Base-by-base conservation (phyloP, 2,113 vertebrate species). In the Gadus chalcogrammus region DNA sequence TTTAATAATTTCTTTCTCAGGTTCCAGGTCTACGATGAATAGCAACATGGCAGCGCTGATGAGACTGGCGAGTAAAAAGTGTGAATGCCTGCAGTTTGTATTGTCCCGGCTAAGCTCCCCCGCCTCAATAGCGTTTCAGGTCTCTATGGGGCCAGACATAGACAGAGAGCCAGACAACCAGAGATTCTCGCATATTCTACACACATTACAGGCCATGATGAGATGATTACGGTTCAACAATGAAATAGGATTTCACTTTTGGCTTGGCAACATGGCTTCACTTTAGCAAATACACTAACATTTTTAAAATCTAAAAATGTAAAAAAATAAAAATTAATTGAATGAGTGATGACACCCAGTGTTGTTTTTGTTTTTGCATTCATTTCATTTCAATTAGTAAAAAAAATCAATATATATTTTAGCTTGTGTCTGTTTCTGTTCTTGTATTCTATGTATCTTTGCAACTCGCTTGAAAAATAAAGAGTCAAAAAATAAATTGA, bases 31-130 rank as follows among this genome's bases (percentile, higher is more conserved):
- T 28, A 20, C 18, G 74, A 71, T 81, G 68, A 76, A 75, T 68
- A 74, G 72, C 71, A 56, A 58, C 24, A 12, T 67, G 9, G 18
- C 24, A 74, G 79, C 56, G 22, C 55, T 65, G 74, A 63, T 73
- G 66, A 68, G 64, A 66, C 65, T 13, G 9, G 68, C 12, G 79
- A 80, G 73, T 73, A 38, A 86, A 83, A 24, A 70, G 75, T 64
- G 77, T 71, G 76, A 28, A 70, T 1, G 24, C 73, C 77, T 81
- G 84, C 85, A 76, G 70, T 83, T 90, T 86, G 53, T 79, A 90
- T 90, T 92, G 89, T 88, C 67, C 56, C 65, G 16, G 66, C 69
- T 90, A 86, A 90, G 85, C 86, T 55, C 22, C 61, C 27, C 66
- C 59, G 73, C 74, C 71, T 70, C 70, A 67, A 68, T 11, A 76